Base-by-base conservation (phyloP, 2,888 invertebrate species). In the Helicoverpa assulta region DNA sequence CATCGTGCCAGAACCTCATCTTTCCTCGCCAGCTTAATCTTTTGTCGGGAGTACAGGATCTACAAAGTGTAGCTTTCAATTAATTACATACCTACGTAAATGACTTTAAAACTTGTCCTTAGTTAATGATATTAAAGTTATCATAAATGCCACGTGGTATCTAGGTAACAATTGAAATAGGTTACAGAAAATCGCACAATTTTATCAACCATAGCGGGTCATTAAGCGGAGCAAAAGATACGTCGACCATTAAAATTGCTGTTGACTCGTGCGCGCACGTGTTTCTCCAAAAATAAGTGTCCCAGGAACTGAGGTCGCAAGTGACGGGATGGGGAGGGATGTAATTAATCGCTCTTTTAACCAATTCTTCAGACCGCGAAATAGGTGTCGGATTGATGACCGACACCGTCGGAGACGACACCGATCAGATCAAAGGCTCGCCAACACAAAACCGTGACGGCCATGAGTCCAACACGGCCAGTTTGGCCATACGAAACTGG, bases 1-100 rank as follows among this genome's bases (percentile, higher is more conserved):
- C 94, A 80, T n/a, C 51, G 50, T 76, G 93, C 95, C 95, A 95
- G 88, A 80, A 84, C 88, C 89, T 91, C 91, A 89, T 92, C 92
- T 92, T 91, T 92, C 91, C 90, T 91, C 87, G 86, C 88, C 83
- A 86, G 86, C 88, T 90, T 91, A 47, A 89, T 92, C 92, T 93
- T 92, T 91, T 91, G 88, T 92, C 84, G 81, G 82, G 47, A 47
- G 47, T 47, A n/a, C 47, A n/a, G 47, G 86, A 83, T 86, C 84
- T 84, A 89, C 81, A 86, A 86, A 84, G 68, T 67, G 63, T 73
- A 67, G 18, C 19, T 43, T 21, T 40, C 53, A 52, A 47, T 51
- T 26, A 68, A 65, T 53, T n/a, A 60, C n/a, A 64, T 33, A 47
- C 55, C 58, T 40, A 19, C 29, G 40, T 29, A 16, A 33, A 67